Base-by-base conservation (phyloP, 2,888 invertebrate genomes). In the Buathra laborator region DNA sequence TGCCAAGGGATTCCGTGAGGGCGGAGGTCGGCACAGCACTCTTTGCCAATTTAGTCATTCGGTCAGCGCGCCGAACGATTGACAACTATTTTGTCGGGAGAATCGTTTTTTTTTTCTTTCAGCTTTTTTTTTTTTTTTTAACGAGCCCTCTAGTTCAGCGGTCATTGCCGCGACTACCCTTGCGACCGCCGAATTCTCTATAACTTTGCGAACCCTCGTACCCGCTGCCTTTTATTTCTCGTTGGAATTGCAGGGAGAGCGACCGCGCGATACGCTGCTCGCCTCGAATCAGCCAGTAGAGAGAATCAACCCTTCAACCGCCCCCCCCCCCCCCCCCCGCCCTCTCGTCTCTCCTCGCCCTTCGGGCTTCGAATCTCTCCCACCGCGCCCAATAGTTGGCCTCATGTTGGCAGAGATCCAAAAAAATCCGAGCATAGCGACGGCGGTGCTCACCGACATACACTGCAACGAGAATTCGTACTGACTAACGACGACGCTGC, bases 11-110 rank as follows among this genome's bases (percentile, higher is more conserved):
- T 51, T 12, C 62, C 66, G 68, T 44, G 53, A 32, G 76, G n/a
- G 37, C 10, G 32, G 24, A 64, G 66, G 7, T 9, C 16, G 62
- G 37, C 16, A 56, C 32, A 59, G 74, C 67, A 64, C 76, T 67
- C 77, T 82, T 83, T 78, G 74, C 78, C 78, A 83, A 83, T 83
- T 78, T 78, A 74, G 83, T 86, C 83, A 72, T 81, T 84, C 75
- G 86, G 82, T 86, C 86, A 68, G 74, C 46, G 62, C 81, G 44
- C 14, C 64, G 67, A 79, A 89, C 89, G 88, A 90, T 90, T 91
- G 90, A 91, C 92, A 91, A 90, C 90, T 90, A 91, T 91, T 91
- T 91, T 88, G 87, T 83, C 88, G 86, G 62, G 64, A 43, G 56
- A 43, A 14, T n/a, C 12, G 7, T 43, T 56, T 56, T 72, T 87